Base-by-base conservation (phyloP, 1,140 invertebrate species). In the Bicyclus anynana region DNA sequence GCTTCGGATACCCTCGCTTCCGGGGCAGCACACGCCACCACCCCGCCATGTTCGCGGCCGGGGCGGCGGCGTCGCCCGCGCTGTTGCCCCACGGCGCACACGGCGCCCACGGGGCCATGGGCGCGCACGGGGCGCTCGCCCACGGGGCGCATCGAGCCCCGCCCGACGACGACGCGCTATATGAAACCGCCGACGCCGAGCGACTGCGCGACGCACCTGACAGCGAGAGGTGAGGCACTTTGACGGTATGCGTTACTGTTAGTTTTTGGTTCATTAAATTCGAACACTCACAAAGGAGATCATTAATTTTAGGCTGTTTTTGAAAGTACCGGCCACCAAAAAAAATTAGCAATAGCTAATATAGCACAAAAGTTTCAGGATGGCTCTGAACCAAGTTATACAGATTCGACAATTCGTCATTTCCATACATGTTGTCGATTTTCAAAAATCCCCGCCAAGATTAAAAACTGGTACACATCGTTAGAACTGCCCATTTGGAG, bases 121-220 rank as follows among this genome's bases (percentile, higher is more conserved):
- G 93, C 69, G 93, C 73, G 94, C 89, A 93, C 87, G 76, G 72
- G 75, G 86, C 72, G 85, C 17, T 48, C 7, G 67, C 92, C 48
- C 86, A 89, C 71, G 79, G 77, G 55, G 80, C 81, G 54, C 89
- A 87, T 67, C 90, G 90, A 69, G 84, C 80, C 65, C 92, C 92
- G 72, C 93, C 93, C 69, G 94, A 94, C 69, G 95, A 96, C 65
- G 95, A 96, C 84, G 93, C 94, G 78, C 94, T 96, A 67, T 95
- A 96, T 83, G 94, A 95, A 89, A 94, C 93, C 71, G 94, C 94
- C 65, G 94, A 95, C 88, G 93, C 90, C 69, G 84, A 87, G 87
- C 72, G 87, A 82, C 87, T 89, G 84, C 89, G 94, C 57, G 94
- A 95, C 85, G 94, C 94, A 50, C 94, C 94, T 70, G 95, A 95